Conservation (phyloP, 1,140 invertebrate genomes). For the Campodea augens region DNA sequence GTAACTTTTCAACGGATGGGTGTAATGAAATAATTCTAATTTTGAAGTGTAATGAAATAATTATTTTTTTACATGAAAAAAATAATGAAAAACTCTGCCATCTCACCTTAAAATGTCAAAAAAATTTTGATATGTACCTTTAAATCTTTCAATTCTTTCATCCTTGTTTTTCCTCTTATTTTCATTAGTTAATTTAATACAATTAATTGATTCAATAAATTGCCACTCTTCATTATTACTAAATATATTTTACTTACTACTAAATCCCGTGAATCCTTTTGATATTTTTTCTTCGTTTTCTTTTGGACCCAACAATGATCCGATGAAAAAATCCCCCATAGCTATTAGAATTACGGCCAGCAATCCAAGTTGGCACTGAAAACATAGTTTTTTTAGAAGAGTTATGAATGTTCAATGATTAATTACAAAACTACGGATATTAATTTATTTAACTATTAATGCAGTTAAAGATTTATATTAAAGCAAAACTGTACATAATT, state of each 20-base stretch:
- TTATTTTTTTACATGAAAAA: too few species aligned
- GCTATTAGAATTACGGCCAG: slow-evolving; percentile 45
- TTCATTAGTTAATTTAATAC: background rate
- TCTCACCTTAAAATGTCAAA: too few species aligned
- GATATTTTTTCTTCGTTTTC: slow-evolving; percentile 30
- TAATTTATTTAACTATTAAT: background rate
- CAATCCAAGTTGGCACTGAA: slow-evolving; percentile 46
- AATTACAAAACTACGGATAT: slow-evolving; percentile 3
- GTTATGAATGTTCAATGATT: slow-evolving; percentile 38
- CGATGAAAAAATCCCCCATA: slow-evolving; percentile 77
- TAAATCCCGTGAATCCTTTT: slow-evolving; percentile 70
- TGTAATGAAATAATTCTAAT: too few species aligned
- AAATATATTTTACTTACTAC: slow-evolving; percentile 34
- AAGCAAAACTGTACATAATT: too few species aligned
- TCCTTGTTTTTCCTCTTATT: background rate
- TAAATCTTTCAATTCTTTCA: background rate
- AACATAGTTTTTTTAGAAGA: slow-evolving; percentile 29
- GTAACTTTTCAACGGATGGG: too few species aligned
- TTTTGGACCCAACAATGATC: slow-evolving; percentile 61
- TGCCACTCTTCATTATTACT: slow-evolving; percentile 1
- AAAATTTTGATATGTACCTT: too few species aligned
- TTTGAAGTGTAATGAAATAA: too few species aligned
- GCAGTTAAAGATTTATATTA: background rate
- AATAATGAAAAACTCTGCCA: too few species aligned
- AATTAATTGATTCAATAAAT: background rate